Conservation (phyloP, 2,797 vertebrate species). For the Typhlichthys eigenmanni region DNA sequence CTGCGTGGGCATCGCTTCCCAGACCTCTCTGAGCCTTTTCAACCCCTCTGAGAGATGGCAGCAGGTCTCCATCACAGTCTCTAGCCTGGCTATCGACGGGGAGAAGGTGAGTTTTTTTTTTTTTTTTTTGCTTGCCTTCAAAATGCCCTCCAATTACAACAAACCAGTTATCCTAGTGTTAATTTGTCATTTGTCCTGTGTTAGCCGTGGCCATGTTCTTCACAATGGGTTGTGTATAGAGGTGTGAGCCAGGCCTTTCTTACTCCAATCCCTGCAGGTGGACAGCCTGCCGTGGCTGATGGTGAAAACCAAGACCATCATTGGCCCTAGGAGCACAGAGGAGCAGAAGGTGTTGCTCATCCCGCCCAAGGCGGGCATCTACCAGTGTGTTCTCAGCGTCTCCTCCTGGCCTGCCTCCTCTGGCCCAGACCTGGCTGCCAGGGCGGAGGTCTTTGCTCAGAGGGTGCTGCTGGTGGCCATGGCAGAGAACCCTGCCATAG, state of each 20-base stretch:
- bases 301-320: constrained; percentile 92
- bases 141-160: not conserved
- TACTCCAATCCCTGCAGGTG: constrained; percentile 68
- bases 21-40: constrained; percentile 86
- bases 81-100: constrained; percentile 85
- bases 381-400: constrained; percentile 87
- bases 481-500: constrained; percentile 87
- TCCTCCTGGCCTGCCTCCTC: constrained; percentile 93
- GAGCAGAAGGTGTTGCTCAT: constrained; percentile 93
- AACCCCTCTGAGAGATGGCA: constrained; percentile 93
- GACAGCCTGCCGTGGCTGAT: constrained; percentile 86
- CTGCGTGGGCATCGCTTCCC: constrained; percentile 94
- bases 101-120: constrained; percentile 79
- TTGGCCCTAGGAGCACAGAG: constrained; percentile 87
- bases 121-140: too few species aligned
- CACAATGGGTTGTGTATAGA: too few species aligned
- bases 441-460: constrained; percentile 85
- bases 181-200: not conserved
- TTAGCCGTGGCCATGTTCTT: too few species aligned
- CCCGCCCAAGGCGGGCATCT: constrained; percentile 85
- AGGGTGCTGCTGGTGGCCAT: constrained; percentile 87
- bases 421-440: constrained; percentile 79
- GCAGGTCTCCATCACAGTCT: constrained; percentile 85
- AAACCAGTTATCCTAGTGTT: not conserved
- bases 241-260: not conserved